Evolutionary conservation across 2,113 vertebrate genomes (phyloP).

Genomic region (Tragelaphus scriptus): DNA sequence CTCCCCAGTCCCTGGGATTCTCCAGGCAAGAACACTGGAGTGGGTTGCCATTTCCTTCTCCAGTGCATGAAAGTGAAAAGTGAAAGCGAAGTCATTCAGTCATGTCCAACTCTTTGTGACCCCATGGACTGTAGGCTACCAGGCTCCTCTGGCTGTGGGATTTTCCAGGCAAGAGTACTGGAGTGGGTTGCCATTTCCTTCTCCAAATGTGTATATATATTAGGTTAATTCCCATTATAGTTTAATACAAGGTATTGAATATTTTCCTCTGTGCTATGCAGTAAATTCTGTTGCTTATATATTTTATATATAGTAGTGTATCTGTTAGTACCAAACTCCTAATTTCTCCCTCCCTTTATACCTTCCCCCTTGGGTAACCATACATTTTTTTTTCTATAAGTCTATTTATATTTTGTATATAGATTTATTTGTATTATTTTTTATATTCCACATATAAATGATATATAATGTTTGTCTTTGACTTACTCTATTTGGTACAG

Average conservation of each 20-base stretch:
- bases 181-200: too few species aligned
- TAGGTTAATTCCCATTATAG: background rate
- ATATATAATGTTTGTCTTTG: background rate
- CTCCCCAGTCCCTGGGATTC: accelerated
- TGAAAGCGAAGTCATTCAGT: too few species aligned
- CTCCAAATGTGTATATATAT: background rate
- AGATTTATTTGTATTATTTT: background rate
- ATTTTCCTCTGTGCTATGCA: background rate
- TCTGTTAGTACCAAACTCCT: background rate
- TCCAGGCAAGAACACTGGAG: too few species aligned
- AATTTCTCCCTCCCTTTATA: background rate
- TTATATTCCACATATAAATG: background rate
- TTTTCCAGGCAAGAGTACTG: too few species aligned
- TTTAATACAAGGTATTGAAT: background rate
- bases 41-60: too few species aligned
- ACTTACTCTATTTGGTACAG: background rate
- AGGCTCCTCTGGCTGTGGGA: too few species aligned
- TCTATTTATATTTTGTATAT: background rate
- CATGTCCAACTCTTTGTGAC: too few species aligned
- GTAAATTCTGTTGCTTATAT: background rate
- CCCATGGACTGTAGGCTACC: too few species aligned
- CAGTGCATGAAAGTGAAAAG: too few species aligned
- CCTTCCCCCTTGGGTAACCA: background rate
- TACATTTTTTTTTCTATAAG: background rate
- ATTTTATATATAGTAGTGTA: background rate